These are phyloP conservation scores for Onychomys leucogaster DNA, from an alignment of 2,797 vertebrate genomes.

Conservation along the genomic window DNA sequence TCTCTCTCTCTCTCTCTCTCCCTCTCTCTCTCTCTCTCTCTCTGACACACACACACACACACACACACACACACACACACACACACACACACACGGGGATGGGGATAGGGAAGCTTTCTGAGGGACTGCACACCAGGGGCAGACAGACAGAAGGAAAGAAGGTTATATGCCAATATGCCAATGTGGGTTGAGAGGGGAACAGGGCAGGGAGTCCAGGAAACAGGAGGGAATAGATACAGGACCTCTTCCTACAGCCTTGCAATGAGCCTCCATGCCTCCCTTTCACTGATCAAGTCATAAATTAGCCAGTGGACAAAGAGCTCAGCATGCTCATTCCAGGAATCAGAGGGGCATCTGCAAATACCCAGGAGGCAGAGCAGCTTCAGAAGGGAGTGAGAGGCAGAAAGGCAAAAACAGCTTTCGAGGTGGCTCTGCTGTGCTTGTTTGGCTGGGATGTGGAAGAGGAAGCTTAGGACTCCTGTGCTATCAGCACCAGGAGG, in stretches of 20 bases:
- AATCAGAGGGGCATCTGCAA: background rate
- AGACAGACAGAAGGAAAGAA: background rate
- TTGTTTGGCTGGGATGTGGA: background rate
- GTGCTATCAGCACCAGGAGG: background rate
- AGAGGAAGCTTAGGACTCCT: rapidly evolving
- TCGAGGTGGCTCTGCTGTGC: background rate
- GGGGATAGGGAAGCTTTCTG: background rate
- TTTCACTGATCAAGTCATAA: no score
- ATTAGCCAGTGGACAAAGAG: background rate
- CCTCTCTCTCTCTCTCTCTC: no score
- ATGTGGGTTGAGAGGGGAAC: no score
- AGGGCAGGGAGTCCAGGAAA: background rate
- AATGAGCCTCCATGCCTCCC: no score
- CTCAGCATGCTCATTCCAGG: background rate
- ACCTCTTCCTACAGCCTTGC: background rate
- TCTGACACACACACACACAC: background rate
- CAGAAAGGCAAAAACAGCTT: background rate
- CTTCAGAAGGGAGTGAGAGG: background rate
- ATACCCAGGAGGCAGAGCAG: background rate
- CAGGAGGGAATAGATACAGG: background rate
- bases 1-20: background rate
- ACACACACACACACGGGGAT: background rate
- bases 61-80: background rate
- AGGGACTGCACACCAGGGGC: background rate
- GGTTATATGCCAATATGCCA: background rate